phyloP scores from a whole-genome alignment of 2,797 vertebrate species.

The Mareca strepera region DNA sequence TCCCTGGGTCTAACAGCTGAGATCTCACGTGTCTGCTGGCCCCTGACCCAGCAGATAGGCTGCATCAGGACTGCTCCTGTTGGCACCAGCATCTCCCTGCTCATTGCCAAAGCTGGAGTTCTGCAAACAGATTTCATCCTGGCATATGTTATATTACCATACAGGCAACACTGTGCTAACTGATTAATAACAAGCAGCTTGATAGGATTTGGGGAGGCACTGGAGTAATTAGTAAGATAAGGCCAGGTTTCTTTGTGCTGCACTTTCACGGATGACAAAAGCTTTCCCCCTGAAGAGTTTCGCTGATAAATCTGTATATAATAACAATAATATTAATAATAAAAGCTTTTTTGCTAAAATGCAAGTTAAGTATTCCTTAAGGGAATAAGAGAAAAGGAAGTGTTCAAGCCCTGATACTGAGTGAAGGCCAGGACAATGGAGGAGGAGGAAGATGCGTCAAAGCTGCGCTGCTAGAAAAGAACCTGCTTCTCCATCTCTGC shows the following conservation, averaged over 20 bases:
- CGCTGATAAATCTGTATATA: constrained; percentile 65
- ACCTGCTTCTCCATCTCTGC: not conserved
- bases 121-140: constrained; percentile 58
- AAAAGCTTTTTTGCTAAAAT: constrained; percentile 50
- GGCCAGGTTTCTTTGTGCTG: constrained; percentile 71
- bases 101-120: constrained; percentile 18
- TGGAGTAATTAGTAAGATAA: constrained; percentile 80
- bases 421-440: not conserved
- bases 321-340: constrained; percentile 34
- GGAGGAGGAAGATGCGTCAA: not conserved
- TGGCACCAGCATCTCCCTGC: not conserved
- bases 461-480: not conserved
- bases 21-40: not conserved
- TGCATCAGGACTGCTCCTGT: not conserved
- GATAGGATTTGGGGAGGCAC: constrained; percentile 70
- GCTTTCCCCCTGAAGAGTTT: constrained; percentile 62
- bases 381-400: constrained; percentile 15
- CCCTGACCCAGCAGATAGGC: not conserved
- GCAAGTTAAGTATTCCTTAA: constrained; percentile 43
- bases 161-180: constrained; percentile 42
- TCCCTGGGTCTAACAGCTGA: not conserved
- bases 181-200: constrained; percentile 69
- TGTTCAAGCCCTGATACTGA: not conserved
- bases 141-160: constrained; percentile 25
- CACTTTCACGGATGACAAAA: constrained; percentile 65